Evolutionary conservation across 2,888 invertebrate species (phyloP).

Genomic region (Stenchaetothrips biformis): DNA sequence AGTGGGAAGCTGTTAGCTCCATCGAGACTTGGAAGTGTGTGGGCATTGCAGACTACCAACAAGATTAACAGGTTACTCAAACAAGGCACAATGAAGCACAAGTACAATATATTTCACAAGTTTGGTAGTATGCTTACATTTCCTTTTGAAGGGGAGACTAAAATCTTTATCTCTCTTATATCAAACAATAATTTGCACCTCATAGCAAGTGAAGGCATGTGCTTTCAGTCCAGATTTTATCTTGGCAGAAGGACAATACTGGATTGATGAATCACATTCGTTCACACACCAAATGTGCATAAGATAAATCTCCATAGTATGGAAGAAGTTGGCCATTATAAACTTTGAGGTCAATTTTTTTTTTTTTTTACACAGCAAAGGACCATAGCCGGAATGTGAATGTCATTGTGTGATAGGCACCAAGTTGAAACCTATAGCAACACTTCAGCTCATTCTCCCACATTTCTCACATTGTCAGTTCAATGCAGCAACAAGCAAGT

Average conservation of each 20-base stretch:
- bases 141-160: constrained; percentile 16
- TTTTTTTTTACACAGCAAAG: not conserved
- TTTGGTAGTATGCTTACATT: constrained; percentile 50
- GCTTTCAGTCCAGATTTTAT: constrained; percentile 8
- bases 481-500: constrained; percentile 16
- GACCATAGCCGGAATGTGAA: constrained; percentile 24
- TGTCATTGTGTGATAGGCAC: constrained; percentile 18
- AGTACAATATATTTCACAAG: constrained; percentile 51
- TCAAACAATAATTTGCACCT: constrained; percentile 13
- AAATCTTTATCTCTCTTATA: constrained; percentile 6
- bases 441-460: constrained; percentile 1
- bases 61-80: constrained; percentile 19
- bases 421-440: constrained; percentile 4
- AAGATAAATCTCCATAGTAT: not conserved
- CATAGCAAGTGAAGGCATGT: not conserved
- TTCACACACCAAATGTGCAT: constrained; percentile 2
- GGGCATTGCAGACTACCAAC: not conserved
- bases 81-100: constrained; percentile 47
- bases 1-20: not conserved
- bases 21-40: not conserved
- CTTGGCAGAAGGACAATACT: not conserved
- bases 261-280: constrained; percentile 1
- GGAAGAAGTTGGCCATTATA: constrained; percentile 10
- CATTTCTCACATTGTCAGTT: constrained; percentile 7
- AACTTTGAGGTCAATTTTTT: not conserved